A percentile compares a stretch with the other conserved stretches of the same genome.
Evolutionary conservation across 2,797 vertebrate genomes (phyloP).

Genomic region (Pyrocephalus nanus): DNA sequence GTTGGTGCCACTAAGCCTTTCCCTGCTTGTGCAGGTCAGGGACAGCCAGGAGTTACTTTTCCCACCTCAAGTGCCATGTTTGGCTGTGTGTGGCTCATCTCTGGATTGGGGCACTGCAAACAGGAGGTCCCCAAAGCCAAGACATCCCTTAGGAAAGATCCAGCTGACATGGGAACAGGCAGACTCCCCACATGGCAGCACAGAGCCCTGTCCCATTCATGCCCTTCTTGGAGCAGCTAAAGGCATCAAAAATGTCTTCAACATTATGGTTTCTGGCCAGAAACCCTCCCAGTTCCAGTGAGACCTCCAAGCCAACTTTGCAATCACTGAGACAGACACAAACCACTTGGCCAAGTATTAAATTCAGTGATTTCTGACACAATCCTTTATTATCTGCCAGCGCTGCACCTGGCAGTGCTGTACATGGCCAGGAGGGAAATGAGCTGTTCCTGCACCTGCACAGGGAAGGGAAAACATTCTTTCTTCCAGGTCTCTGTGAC

Average conservation of each 20-base stretch:
- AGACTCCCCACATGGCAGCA: not conserved
- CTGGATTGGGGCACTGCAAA: not conserved
- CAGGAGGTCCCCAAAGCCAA: not conserved
- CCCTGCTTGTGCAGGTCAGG: not conserved
- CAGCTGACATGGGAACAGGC: rapidly evolving
- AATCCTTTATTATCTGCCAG: not conserved
- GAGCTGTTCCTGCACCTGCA: not conserved
- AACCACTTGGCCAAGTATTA: not conserved
- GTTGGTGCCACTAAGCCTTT: not conserved
- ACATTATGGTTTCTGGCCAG: not conserved
- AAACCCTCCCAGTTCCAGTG: not conserved
- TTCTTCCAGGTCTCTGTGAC: not conserved
- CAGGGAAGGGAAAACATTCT: not conserved
- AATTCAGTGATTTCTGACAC: not conserved
- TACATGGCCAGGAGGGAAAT: not conserved
- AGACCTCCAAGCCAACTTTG: not conserved
- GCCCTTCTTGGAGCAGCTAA: not conserved
- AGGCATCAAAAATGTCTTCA: not conserved
- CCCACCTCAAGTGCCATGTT: not conserved
- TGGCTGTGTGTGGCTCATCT: not conserved
- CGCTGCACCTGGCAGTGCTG: not conserved
- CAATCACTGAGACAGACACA: not conserved
- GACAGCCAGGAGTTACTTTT: not conserved
- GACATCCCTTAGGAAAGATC: not conserved
- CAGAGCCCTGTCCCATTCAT: not conserved